A percentile compares a stretch with the other conserved stretches of the same genome.
phyloP scores from a whole-genome alignment of 2,113 vertebrate genomes.

The Rhabdornis inornatus region DNA sequence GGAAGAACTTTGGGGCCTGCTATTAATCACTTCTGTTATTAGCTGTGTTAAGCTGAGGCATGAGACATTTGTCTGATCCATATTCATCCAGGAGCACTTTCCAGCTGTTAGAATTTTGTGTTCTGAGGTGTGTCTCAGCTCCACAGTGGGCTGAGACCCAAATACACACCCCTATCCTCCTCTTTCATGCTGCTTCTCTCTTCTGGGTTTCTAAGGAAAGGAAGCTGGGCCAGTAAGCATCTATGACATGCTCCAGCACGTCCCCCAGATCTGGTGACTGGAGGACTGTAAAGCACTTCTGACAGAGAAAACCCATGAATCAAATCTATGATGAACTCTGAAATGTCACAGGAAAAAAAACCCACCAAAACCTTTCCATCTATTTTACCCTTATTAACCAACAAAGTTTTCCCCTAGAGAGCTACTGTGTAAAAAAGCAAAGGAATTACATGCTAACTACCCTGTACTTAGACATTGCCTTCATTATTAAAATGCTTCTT shows the following conservation, averaged over 20 bases:
- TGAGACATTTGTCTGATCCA: background rate
- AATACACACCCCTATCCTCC: background rate
- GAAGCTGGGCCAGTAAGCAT: background rate
- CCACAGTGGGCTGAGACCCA: background rate
- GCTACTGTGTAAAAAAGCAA: background rate
- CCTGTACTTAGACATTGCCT: background rate
- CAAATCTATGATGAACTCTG: background rate
- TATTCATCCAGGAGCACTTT: rapidly evolving
- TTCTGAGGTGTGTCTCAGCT: background rate
- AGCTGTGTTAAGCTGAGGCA: background rate
- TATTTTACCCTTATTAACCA: background rate
- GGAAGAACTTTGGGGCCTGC: background rate
- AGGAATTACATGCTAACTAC: background rate
- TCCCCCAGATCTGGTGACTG: background rate
- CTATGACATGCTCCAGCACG: background rate
- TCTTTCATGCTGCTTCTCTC: background rate
- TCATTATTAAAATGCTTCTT: constrained; percentile 32
- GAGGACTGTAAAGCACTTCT: background rate
- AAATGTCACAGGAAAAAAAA: background rate
- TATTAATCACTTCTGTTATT: background rate
- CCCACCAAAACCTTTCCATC: background rate
- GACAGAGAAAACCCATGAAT: background rate
- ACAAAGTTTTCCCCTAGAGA: background rate
- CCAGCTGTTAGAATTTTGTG: background rate
- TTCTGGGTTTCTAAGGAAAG: background rate